Conservation (phyloP, 2,113 vertebrate genomes). For the Neofelis nebulosa region DNA sequence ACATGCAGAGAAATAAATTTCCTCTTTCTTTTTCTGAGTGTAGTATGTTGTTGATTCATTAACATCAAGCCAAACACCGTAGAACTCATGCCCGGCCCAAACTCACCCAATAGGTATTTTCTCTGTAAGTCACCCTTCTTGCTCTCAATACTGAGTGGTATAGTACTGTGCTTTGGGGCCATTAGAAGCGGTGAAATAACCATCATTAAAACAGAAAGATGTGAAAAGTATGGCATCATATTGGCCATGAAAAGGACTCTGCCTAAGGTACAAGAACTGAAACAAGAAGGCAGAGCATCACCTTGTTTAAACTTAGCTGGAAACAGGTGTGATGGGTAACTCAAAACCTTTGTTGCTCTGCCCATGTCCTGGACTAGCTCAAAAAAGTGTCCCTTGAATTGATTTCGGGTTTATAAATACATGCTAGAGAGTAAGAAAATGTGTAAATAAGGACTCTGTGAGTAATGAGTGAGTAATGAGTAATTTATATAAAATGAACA, state of each 20-base stretch:
- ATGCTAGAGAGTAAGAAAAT: background rate
- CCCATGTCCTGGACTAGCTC: background rate
- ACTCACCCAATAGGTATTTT: background rate
- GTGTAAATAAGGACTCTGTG: background rate
- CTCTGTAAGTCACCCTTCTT: background rate
- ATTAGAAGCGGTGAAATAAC: background rate
- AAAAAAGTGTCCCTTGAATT: background rate
- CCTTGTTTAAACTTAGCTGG: background rate
- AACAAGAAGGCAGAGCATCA: background rate
- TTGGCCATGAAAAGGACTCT: background rate
- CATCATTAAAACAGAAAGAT: background rate
- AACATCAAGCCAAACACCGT: background rate
- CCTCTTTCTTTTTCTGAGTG: background rate
- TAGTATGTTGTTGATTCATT: background rate
- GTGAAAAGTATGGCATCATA: background rate
- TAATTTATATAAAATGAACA: background rate
- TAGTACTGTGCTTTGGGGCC: background rate
- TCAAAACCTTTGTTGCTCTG: background rate
- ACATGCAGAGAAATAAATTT: background rate
- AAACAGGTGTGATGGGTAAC: no score
- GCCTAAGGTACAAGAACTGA: background rate
- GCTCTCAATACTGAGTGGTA: background rate
- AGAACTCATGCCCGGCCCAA: background rate
- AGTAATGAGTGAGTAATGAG: background rate
- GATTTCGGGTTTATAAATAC: background rate